Evolutionary conservation across 2,797 vertebrate species (phyloP).

Genomic region (Crax fasciolata): DNA sequence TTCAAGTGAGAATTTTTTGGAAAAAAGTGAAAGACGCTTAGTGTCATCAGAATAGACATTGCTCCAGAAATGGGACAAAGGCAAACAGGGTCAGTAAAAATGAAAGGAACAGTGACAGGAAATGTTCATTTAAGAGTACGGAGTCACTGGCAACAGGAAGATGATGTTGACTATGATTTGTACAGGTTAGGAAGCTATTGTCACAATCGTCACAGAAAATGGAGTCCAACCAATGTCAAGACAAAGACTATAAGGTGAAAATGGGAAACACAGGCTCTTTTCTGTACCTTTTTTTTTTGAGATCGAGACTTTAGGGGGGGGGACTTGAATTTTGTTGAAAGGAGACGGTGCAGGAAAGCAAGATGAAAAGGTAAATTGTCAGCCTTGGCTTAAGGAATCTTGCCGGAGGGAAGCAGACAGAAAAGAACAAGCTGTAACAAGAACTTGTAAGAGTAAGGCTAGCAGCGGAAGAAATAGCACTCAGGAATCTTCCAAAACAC

Average conservation of each 20-base stretch:
- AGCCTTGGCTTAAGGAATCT: not conserved
- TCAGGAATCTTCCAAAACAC: not conserved
- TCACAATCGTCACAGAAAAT: not conserved
- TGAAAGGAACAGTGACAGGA: not conserved
- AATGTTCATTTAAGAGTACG: constrained; percentile 10
- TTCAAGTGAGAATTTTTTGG: not conserved
- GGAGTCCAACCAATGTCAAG: not conserved
- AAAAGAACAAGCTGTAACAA: constrained; percentile 34
- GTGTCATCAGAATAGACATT: not conserved
- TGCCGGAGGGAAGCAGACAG: not conserved
- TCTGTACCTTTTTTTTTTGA: not conserved
- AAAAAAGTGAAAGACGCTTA: not conserved
- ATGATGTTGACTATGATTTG: not conserved
- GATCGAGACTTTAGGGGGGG: not conserved
- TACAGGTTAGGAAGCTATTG: not conserved
- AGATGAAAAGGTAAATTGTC: not conserved
- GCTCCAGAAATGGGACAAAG: not conserved
- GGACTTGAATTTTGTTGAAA: not conserved
- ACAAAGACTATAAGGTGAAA: not conserved
- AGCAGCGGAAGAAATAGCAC: not conserved
- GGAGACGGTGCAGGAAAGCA: not conserved
- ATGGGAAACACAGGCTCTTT: not conserved
- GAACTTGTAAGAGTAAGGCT: constrained; percentile 4
- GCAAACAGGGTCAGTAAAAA: not conserved
- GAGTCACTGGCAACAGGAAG: constrained; percentile 10